Evolutionary conservation across 2,113 vertebrate species (phyloP).

Genomic region (Epinephelus fuscoguttatus): DNA sequence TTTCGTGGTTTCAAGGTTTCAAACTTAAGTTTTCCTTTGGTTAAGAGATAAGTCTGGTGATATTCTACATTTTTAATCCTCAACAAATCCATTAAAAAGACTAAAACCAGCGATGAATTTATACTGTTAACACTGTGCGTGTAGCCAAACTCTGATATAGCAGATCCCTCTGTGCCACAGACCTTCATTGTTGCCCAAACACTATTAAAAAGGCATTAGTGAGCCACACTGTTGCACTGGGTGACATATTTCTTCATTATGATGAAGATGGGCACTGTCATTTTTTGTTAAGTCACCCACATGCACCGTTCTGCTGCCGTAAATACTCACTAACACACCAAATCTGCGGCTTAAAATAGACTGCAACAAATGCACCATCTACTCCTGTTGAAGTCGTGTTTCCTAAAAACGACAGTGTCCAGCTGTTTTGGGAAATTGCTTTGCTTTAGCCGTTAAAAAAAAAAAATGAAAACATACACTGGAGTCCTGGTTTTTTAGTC

Average conservation of each 20-base stretch:
- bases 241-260: constrained; percentile 3
- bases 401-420: not conserved
- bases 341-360: constrained; percentile 30
- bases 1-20: not conserved
- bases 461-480: not conserved
- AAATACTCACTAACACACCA: constrained; percentile 5
- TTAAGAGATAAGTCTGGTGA: not conserved
- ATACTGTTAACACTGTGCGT: not conserved
- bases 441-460: not conserved
- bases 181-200: constrained; percentile 14
- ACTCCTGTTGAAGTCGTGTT: not conserved
- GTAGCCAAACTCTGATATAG: not conserved
- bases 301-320: not conserved
- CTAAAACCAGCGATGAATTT: not conserved
- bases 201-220: constrained; percentile 14
- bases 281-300: constrained; percentile 33
- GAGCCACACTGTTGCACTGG: constrained; percentile 1
- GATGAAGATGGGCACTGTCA: constrained; percentile 3
- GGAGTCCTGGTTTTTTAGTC: not conserved
- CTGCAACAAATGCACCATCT: constrained; percentile 6
- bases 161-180: not conserved
- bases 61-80: not conserved
- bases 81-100: not conserved
- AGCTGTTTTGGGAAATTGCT: constrained; percentile 18
- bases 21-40: not conserved